phyloP scores from a whole-genome alignment of 2,797 vertebrate species.

The Ptychadena robeensis region DNA sequence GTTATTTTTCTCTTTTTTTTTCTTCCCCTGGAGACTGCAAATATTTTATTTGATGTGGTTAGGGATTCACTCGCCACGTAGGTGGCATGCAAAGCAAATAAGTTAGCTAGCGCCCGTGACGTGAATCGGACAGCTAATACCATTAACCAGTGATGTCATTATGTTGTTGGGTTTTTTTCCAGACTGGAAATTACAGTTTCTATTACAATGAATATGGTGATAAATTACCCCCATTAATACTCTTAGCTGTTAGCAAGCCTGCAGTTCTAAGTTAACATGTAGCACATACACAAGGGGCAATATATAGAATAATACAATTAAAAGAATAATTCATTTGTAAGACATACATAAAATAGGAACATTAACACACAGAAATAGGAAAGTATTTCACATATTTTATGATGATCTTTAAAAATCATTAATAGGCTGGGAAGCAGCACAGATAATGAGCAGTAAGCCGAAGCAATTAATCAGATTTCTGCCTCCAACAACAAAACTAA shows the following conservation, averaged over 20 bases:
- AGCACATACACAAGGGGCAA: background rate
- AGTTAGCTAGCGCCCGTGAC: constrained; percentile 37
- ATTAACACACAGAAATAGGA: background rate
- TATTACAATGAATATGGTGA: constrained; percentile 21
- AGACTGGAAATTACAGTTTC: constrained; percentile 33
- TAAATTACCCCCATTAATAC: constrained; percentile 33
- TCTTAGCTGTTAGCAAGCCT: background rate
- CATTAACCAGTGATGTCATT: constrained; percentile 53
- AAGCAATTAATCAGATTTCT: background rate
- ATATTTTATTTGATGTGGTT: constrained; percentile 53
- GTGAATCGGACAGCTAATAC: constrained; percentile 50
- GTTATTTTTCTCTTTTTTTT: constrained; percentile 41
- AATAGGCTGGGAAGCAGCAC: background rate
- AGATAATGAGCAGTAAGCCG: background rate
- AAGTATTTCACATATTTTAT: background rate
- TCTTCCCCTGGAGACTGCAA: constrained; percentile 23
- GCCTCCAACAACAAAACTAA: background rate
- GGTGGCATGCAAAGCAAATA: constrained; percentile 43
- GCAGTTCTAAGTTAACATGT: background rate
- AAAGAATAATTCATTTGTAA: background rate
- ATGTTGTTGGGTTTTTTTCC: constrained; percentile 8
- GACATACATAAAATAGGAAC: background rate
- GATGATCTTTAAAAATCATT: background rate
- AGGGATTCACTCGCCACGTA: constrained; percentile 37
- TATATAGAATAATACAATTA: background rate